Evolutionary conservation across 1,140 invertebrate species (phyloP), one percentile per base, ranked within the genome.

Genomic region (Pissodes strobi): DNA sequence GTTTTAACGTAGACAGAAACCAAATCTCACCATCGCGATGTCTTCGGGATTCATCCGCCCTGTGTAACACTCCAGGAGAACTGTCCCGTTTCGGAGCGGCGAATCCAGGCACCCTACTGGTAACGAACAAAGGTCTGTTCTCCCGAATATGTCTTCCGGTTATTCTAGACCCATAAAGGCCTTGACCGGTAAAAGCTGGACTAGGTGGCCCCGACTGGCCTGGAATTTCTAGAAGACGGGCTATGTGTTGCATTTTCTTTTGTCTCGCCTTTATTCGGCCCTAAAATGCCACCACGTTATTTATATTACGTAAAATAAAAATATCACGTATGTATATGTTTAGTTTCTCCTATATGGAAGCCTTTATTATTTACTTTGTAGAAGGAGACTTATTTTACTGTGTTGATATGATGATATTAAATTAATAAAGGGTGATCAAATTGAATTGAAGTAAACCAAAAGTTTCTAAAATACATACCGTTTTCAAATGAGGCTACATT

Each of bases 221-320:
- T 0, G 84, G 82, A 60, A 97, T 90, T 73, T 98, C 95, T 4
- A 99, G 81, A 8, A 99, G 81, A 43, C 89, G 86, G 4, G 93
- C 95, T 56, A 99, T 98, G 78, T 96, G 92, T 72, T 91, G 89
- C 89, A 99, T 94, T 79, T 97, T 97, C 74, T 93, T 92, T 74
- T 95, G 92, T 1, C 95, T 85, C n/a, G 95, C 94, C 81, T 95
- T 97, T 64, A 93, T 88, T 21, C 95, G 86, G 39, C 96, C 97
- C 92, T 91, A 69, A 62, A 61, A 43, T n/a, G n/a, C n/a, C n/a
- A n/a, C n/a, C n/a, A n/a, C n/a, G 48, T 34, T 63, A 10, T 30
- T 9, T 10, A 43, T 39, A 30, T 45, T 52, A 27, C 25, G 9
- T 27, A 5, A 52, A 5, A 19, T 19, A 15, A 38, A 38, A 55